Evolutionary conservation across 2,113 vertebrate species (phyloP).

Genomic region (Sciurus niger): DNA sequence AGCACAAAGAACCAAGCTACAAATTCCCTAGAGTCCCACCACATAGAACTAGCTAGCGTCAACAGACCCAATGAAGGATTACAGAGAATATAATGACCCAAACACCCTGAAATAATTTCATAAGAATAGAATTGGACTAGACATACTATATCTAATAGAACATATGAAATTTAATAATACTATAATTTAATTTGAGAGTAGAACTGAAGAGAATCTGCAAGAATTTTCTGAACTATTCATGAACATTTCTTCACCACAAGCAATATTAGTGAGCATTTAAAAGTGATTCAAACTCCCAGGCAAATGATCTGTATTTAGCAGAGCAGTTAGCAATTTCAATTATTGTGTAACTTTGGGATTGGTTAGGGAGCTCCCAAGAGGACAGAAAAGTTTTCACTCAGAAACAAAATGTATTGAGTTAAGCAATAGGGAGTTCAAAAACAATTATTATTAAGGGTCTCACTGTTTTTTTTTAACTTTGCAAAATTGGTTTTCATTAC

Average conservation of each 20-base stretch:
- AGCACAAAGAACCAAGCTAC: conserved; percentile 52
- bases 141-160: conserved; percentile 52
- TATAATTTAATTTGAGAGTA: conserved; percentile 36
- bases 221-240: conserved; percentile 64
- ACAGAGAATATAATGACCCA: conserved; percentile 24
- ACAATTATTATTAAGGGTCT: conserved; percentile 81
- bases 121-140: conserved; percentile 56
- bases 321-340: conserved; percentile 76
- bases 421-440: conserved; percentile 79
- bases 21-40: neutral
- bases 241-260: conserved; percentile 49
- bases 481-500: conserved; percentile 81
- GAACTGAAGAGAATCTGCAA: conserved; percentile 24
- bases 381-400: conserved; percentile 75
- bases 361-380: conserved; percentile 70
- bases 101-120: conserved; percentile 38
- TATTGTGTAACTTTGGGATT: conserved; percentile 69
- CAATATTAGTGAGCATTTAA: conserved; percentile 72
- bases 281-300: conserved; percentile 69
- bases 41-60: neutral
- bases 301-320: conserved; percentile 69
- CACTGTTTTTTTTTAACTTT: conserved; percentile 71
- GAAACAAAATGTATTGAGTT: conserved; percentile 75
- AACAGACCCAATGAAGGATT: neutral
- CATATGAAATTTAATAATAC: conserved; percentile 58